Percentiles rank a stretch among this genome's conserved stretches.
Conservation (phyloP, 1,140 invertebrate species). For the Lasioglossum albipes region DNA sequence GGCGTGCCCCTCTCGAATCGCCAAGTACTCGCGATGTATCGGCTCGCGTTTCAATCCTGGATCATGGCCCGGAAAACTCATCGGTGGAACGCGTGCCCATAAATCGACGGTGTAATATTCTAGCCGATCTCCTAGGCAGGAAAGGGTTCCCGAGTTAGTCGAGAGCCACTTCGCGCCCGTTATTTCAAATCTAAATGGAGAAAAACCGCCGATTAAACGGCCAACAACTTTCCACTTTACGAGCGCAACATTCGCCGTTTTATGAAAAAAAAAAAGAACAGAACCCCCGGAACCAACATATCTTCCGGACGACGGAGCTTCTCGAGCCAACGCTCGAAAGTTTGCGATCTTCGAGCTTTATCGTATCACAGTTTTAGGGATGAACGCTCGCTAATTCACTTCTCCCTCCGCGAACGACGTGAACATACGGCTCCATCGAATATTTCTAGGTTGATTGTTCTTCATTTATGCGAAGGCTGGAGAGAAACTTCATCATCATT, state of each 20-base stretch:
- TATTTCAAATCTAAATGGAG: background rate
- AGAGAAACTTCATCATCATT: too few relatives aligned
- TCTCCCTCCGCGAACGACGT: too few relatives aligned
- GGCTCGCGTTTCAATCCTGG: constrained; percentile 8
- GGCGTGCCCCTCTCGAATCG: constrained; percentile 24
- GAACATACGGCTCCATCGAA: too few relatives aligned
- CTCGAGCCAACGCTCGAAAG: too few relatives aligned
- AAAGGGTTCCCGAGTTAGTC: background rate
- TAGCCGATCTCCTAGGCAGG: background rate
- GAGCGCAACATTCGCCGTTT: background rate
- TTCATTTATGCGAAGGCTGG: too few relatives aligned
- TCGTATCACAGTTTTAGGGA: too few relatives aligned
- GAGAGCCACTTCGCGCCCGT: background rate
- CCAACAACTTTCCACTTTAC: background rate
- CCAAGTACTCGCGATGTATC: constrained; percentile 18
- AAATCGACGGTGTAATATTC: background rate
- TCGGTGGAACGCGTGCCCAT: background rate
- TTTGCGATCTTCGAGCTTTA: too few relatives aligned
- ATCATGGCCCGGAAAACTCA: background rate
- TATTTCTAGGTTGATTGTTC: too few relatives aligned
- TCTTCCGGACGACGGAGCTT: too few relatives aligned
- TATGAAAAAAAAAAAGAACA: too few relatives aligned
- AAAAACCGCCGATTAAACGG: background rate
- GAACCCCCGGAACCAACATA: too few relatives aligned
- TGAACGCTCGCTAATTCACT: too few relatives aligned